A percentile compares a stretch with the other conserved stretches of the same genome.
Evolutionary conservation across 2,113 vertebrate genomes (phyloP).

Genomic region (Channa argus): DNA sequence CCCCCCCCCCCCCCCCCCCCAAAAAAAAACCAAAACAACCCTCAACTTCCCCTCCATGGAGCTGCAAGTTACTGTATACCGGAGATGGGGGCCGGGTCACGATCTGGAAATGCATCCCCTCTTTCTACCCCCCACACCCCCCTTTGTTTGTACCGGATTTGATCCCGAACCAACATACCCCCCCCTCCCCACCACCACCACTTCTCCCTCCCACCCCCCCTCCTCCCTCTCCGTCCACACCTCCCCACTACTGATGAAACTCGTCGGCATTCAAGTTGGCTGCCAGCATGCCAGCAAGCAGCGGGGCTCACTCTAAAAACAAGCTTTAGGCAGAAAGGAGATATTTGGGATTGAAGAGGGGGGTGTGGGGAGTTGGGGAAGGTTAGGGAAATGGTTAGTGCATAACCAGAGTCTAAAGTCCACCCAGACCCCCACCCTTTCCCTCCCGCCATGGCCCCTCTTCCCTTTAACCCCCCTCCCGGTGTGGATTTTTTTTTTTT

Average conservation of each 20-base stretch:
- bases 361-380: not conserved
- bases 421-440: conserved; percentile 15
- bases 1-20: not conserved
- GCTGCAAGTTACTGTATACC: conserved; percentile 89
- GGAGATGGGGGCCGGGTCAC: conserved; percentile 90
- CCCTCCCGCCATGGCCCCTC: not conserved
- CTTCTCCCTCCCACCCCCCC: too few species aligned
- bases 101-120: conserved; percentile 86
- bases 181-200: not conserved
- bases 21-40: not conserved
- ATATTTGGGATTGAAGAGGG: conserved; percentile 19
- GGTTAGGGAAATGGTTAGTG: conserved; percentile 57
- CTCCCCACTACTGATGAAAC: conserved; percentile 71
- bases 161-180: conserved; percentile 50
- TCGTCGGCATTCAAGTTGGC: conserved; percentile 85
- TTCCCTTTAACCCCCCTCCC: conserved; percentile 8
- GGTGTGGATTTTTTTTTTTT: conserved; percentile 34
- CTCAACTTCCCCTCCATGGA: conserved; percentile 79
- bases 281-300: conserved; percentile 72
- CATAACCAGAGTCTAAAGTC: conserved; percentile 56
- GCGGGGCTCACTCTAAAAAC: conserved; percentile 73
- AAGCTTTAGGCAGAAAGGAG: conserved; percentile 30
- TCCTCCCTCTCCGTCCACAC: conserved; percentile 8
- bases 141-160: conserved; percentile 51
- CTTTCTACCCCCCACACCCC: not conserved